phyloP scores from a whole-genome alignment of 2,797 vertebrate genomes.

The Threskiornis aethiopicus region DNA sequence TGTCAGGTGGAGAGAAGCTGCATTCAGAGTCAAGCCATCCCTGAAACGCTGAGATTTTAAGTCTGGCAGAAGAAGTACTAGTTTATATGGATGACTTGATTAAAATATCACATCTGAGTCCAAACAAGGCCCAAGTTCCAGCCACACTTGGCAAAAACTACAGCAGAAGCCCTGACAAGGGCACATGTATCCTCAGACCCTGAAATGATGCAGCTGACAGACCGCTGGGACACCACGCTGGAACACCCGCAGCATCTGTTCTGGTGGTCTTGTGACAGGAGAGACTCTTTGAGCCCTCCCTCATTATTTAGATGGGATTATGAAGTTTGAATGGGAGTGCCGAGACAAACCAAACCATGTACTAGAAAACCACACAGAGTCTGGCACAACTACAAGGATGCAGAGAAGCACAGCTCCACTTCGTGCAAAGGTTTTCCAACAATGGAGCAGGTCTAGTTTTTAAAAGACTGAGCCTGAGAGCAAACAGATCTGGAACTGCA shows the following conservation, averaged over 20 bases:
- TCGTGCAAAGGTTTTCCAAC: neutral
- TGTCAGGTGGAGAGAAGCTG: neutral
- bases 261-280: neutral
- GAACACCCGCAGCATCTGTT: neutral
- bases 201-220: neutral
- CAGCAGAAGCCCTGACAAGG: neutral
- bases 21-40: neutral
- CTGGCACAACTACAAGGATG: neutral
- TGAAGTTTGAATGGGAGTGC: neutral
- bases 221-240: fast-evolving
- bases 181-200: neutral
- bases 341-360: neutral
- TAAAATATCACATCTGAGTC: neutral
- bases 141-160: neutral
- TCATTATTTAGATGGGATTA: neutral
- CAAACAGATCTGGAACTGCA: neutral
- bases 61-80: neutral
- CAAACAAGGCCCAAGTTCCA: neutral
- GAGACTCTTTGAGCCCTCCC: neutral
- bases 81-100: neutral
- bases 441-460: neutral
- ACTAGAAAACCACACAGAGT: neutral
- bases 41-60: neutral
- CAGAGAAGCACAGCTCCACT: neutral
- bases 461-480: neutral